Conservation (phyloP, 2,113 vertebrate species). For the Halichoeres trimaculatus region DNA sequence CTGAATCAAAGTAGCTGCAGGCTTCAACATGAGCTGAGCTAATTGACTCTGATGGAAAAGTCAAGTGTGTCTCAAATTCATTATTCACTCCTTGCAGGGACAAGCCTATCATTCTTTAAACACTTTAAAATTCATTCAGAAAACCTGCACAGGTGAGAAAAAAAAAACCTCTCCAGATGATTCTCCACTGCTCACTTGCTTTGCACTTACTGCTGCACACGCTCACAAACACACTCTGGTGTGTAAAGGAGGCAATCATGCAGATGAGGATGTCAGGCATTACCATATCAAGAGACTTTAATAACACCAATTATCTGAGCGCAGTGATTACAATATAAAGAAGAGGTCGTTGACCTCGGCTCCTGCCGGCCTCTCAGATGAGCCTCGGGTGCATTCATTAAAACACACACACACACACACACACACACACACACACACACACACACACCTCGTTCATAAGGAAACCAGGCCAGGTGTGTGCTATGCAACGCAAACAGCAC, state of each 20-base stretch:
- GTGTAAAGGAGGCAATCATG: conserved; percentile 59
- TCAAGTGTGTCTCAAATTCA: conserved; percentile 8
- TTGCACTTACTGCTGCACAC: background rate
- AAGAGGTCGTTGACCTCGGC: conserved; percentile 68
- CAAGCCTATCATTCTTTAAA: conserved; percentile 11
- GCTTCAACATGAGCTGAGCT: background rate
- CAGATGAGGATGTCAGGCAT: conserved; percentile 68
- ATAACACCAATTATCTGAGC: conserved; percentile 72
- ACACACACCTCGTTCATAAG: background rate
- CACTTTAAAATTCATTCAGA: conserved; percentile 13
- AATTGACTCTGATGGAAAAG: background rate
- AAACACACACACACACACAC: no score
- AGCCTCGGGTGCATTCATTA: conserved; percentile 26
- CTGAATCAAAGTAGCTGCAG: conserved; percentile 17
- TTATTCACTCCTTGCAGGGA: background rate
- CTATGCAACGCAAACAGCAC: conserved; percentile 40
- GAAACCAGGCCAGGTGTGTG: conserved; percentile 42
- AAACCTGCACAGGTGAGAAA: conserved; percentile 1
- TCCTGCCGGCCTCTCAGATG: conserved; percentile 38
- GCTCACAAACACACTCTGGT: background rate
- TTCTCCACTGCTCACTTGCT: conserved; percentile 8
- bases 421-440: conserved; percentile 17
- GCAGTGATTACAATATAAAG: conserved; percentile 63
- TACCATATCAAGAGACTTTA: conserved; percentile 75
- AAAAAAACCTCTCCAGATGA: background rate